A percentile compares a stretch with the other conserved stretches of the same genome.
These are phyloP conservation scores for Diadumene lineata DNA, from an alignment of 92 coral and sea anemone genomes.

Conservation along the genomic window DNA sequence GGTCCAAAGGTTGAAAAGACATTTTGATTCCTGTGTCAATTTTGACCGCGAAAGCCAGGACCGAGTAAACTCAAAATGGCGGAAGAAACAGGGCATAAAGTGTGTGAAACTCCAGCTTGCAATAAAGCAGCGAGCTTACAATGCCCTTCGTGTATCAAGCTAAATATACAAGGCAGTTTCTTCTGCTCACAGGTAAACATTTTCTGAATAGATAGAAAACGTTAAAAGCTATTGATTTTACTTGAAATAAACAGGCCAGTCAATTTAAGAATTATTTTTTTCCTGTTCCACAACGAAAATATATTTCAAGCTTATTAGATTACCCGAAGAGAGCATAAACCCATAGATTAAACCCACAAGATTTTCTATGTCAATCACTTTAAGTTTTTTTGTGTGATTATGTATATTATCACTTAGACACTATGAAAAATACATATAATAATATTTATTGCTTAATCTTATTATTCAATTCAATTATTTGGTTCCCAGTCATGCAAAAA, in stretches of 20 bases:
- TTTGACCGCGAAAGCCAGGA: not conserved
- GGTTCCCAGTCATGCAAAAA: too few relatives aligned
- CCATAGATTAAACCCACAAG: too few relatives aligned
- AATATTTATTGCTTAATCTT: too few relatives aligned
- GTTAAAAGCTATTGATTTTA: not conserved
- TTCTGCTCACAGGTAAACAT: conserved; percentile 89
- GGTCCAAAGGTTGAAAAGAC: not conserved
- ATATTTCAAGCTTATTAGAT: too few relatives aligned
- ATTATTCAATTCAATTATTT: too few relatives aligned
- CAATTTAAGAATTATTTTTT: too few relatives aligned
- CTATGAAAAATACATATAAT: too few relatives aligned
- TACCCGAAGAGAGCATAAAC: too few relatives aligned
- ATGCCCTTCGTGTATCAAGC: conserved; percentile 94
- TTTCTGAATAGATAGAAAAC: not conserved
- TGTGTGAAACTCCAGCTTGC: conserved; percentile 84
- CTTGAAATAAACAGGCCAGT: not conserved
- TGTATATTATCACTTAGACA: too few relatives aligned
- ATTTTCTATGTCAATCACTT: too few relatives aligned
- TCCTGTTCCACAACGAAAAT: too few relatives aligned
- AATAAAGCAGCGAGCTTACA: conserved; percentile 86
- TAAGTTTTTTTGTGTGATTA: too few relatives aligned
- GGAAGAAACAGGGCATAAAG: conserved; percentile 52
- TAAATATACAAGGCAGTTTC: conserved; percentile 89
- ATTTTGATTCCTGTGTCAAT: not conserved
- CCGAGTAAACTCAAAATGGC: conserved; percentile 49